A percentile compares a stretch with the other conserved stretches of the same genome.
These are phyloP conservation scores for Opisthocomus hoazin DNA, from an alignment of 2,113 vertebrate species.

Conservation along the genomic window DNA sequence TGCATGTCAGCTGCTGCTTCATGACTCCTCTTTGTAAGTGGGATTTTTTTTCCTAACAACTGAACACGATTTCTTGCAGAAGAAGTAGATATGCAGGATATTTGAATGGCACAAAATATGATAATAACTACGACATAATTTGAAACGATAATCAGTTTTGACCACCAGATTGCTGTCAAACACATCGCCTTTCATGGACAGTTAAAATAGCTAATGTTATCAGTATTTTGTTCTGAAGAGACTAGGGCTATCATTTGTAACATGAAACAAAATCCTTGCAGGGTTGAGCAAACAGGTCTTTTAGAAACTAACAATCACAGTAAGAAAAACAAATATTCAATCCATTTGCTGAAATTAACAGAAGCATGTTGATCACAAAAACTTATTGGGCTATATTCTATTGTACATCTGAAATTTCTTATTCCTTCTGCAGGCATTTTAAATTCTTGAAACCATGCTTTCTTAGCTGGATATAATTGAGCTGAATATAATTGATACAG, in stretches of 20 bases:
- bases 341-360: background rate
- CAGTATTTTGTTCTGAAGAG: background rate
- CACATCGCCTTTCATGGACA: background rate
- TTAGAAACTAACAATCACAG: background rate
- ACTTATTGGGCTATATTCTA: background rate
- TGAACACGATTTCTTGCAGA: background rate
- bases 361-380: background rate
- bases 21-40: background rate
- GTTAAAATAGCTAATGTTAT: background rate
- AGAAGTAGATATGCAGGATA: background rate
- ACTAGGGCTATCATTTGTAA: background rate
- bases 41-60: background rate
- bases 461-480: background rate
- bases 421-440: background rate
- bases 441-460: background rate
- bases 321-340: background rate
- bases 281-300: background rate
- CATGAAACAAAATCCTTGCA: background rate
- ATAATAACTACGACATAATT: background rate
- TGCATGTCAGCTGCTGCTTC: slow-evolving; percentile 27
- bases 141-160: background rate
- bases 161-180: background rate
- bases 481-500: background rate
- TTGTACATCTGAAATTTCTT: background rate
- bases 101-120: background rate